Conservation (phyloP, 2,113 vertebrate species). For the Stigmatopora argus region DNA sequence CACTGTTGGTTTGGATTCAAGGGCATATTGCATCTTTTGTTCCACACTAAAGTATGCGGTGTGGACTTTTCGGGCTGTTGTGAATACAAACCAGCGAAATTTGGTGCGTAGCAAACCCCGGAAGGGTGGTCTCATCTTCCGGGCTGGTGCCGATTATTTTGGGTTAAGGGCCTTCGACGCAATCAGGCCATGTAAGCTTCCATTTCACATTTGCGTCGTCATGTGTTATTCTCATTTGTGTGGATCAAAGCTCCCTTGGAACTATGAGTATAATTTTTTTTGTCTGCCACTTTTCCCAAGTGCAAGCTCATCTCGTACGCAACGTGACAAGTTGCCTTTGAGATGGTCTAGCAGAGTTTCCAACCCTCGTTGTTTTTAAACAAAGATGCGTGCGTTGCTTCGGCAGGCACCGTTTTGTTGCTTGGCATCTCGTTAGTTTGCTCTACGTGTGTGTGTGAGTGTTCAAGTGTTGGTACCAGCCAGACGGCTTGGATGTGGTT, state of each 20-base stretch:
- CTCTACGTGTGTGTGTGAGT: conserved; percentile 49
- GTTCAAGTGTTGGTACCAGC: conserved; percentile 72
- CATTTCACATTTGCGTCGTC: neutral
- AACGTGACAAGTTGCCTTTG: conserved; percentile 51
- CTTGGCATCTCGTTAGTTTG: conserved; percentile 65
- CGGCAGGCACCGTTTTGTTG: conserved; percentile 60
- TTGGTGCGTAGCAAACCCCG: too few relatives aligned
- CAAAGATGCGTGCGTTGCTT: conserved; percentile 55
- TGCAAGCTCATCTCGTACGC: conserved; percentile 53
- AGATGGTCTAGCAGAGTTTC: conserved; percentile 50
- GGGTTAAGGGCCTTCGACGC: conserved; percentile 41
- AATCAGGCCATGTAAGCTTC: conserved; percentile 44
- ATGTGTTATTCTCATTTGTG: conserved; percentile 3
- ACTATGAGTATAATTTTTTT: neutral
- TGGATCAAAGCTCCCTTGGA: neutral
- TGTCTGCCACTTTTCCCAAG: conserved; percentile 46
- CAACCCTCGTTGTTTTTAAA: conserved; percentile 52
- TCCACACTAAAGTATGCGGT: too few relatives aligned
- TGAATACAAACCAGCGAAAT: too few relatives aligned
- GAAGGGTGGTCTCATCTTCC: neutral
- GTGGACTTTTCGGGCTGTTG: too few relatives aligned
- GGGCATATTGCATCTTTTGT: too few relatives aligned
- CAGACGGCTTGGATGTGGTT: conserved; percentile 73
- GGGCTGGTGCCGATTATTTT: neutral
- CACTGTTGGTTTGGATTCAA: too few relatives aligned